Percentiles rank a stretch among this genome's conserved stretches.
These are phyloP conservation scores for Nemurella pictetii DNA, from an alignment of 2,888 invertebrate genomes.

Conservation along the genomic window DNA sequence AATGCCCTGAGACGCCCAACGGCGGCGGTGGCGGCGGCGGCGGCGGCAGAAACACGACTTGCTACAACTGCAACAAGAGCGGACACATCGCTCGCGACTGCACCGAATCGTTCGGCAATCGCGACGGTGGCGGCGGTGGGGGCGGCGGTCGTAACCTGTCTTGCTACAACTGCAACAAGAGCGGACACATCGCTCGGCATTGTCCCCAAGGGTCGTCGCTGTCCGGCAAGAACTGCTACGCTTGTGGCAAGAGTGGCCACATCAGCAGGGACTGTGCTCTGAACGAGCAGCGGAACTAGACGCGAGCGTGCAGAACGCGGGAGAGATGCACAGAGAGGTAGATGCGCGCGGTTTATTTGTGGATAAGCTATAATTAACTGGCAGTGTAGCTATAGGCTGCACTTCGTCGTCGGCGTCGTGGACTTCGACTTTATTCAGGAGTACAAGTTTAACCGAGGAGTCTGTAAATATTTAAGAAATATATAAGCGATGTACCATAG, in stretches of 20 bases:
- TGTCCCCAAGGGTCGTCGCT: conserved; percentile 57
- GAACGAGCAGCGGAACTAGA: conserved; percentile 68
- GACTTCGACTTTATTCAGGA: not conserved
- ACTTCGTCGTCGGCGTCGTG: not conserved
- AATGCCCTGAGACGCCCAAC: conserved; percentile 51
- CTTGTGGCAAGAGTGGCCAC: conserved; percentile 89
- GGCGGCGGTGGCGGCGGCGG: conserved; percentile 62
- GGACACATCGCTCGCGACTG: conserved; percentile 71
- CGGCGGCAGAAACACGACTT: conserved; percentile 57
- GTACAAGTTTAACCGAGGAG: not conserved
- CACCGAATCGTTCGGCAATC: conserved; percentile 58
- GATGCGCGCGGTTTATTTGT: not conserved
- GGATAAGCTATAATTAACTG: not conserved
- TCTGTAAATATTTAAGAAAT: not conserved
- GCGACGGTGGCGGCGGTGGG: conserved; percentile 25
- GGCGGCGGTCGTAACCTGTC: conserved; percentile 43
- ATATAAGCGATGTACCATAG: not conserved
- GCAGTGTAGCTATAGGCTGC: not conserved
- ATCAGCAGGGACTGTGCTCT: conserved; percentile 89
- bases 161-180: conserved; percentile 70
- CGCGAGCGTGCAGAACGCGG: not conserved
- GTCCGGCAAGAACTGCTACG: conserved; percentile 79
- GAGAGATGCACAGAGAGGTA: not conserved
- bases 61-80: conserved; percentile 70
- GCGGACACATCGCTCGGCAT: conserved; percentile 70